Evolutionary conservation across 2,797 vertebrate genomes (phyloP).

Genomic region (Neosalanx taihuensis): DNA sequence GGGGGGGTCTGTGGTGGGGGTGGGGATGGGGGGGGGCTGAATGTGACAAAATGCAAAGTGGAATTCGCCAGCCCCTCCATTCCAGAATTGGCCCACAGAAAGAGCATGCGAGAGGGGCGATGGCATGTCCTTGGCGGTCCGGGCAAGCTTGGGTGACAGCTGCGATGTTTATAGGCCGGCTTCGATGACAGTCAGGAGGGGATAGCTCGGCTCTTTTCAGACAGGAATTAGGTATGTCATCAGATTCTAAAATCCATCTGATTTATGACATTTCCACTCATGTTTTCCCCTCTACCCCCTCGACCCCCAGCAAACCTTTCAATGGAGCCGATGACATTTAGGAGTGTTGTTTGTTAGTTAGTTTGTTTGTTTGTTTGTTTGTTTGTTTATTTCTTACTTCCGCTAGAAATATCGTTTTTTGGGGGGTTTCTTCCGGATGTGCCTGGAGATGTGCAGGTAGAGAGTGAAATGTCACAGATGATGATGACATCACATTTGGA

Average conservation of each 20-base stretch:
- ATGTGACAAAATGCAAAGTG: conserved; percentile 87
- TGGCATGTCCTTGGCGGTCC: conserved; percentile 83
- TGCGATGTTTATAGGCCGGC: conserved; percentile 88
- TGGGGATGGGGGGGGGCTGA: conserved; percentile 40
- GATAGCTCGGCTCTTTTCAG: conserved; percentile 76
- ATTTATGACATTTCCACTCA: conserved; percentile 80
- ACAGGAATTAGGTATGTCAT: conserved; percentile 87
- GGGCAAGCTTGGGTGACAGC: conserved; percentile 81
- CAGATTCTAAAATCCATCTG: conserved; percentile 88
- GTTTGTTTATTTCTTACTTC: conserved; percentile 71
- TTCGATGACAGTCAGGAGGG: conserved; percentile 85
- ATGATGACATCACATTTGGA: not conserved
- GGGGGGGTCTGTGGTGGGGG: conserved; percentile 4
- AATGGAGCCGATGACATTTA: conserved; percentile 66
- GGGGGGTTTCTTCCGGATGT: not conserved
- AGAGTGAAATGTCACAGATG: not conserved
- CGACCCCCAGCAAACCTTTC: conserved; percentile 61
- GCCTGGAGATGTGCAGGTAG: not conserved
- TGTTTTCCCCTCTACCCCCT: conserved; percentile 61
- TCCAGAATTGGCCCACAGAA: conserved; percentile 79
- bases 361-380: conserved; percentile 27
- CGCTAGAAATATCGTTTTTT: conserved; percentile 47
- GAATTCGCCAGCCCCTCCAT: conserved; percentile 74
- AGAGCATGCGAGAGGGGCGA: conserved; percentile 79
- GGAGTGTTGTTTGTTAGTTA: conserved; percentile 59